These are phyloP conservation scores for Athetis lepigone DNA, from an alignment of 2,888 invertebrate species.

Conservation along the genomic window DNA sequence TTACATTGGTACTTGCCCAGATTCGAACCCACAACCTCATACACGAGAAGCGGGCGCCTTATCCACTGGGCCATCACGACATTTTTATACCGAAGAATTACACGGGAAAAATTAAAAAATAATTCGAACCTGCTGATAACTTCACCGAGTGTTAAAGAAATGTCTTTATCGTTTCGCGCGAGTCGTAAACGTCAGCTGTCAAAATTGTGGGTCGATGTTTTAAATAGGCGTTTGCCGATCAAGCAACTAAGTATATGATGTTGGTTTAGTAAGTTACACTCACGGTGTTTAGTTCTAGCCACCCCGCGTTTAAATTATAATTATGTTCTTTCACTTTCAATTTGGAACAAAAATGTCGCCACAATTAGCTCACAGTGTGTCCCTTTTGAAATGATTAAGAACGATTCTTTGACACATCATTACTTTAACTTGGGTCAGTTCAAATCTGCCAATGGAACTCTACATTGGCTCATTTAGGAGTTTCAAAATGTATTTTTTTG, in stretches of 20 bases:
- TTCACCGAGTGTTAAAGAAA: slow-evolving; percentile 11
- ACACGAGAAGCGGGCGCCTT: no score
- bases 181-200: slow-evolving; percentile 45
- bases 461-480: no score
- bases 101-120: background rate
- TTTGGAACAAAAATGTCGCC: background rate
- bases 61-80: no score
- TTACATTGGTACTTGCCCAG: no score
- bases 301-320: background rate
- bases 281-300: background rate
- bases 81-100: background rate
- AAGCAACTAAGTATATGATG: background rate
- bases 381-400: background rate
- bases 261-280: background rate
- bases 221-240: slow-evolving; percentile 15
- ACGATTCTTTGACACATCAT: no score
- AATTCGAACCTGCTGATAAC: background rate
- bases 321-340: background rate
- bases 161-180: slow-evolving; percentile 26
- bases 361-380: background rate
- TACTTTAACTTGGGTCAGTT: no score
- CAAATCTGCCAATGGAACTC: background rate
- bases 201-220: slow-evolving; percentile 33
- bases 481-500: background rate
- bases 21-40: no score